Evolutionary conservation across 2,888 invertebrate genomes (phyloP), one percentile per base, ranked within the genome.

Genomic region (Encarsia formosa): DNA sequence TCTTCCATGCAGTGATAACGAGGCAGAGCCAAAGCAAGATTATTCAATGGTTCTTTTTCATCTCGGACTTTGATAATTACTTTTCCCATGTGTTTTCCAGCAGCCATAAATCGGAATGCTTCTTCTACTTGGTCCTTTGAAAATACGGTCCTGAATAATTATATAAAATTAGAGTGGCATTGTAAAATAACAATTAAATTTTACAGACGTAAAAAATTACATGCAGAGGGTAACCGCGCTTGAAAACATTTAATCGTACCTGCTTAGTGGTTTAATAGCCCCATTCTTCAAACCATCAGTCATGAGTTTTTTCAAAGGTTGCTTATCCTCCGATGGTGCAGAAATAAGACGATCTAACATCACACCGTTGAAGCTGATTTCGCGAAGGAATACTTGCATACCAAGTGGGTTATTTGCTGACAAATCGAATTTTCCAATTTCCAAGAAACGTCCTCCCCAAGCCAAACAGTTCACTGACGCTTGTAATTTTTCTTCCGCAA

Each of bases 401-500:
- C 79, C 80, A 13, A 85, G 63, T 11, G 81, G 69, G 59, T 74
- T 84, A 66, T 92, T 85, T 49, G 77, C 78, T 0, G 83, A 80
- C 5, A 91, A 75, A 73, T 93, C 91, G 65, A 84, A 87, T 74
- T 91, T 92, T 38, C 92, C 91, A 55, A 93, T 91, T 76, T 92
- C 91, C 42, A 91, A 71, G 73, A 92, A 92, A 51, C 84, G 77
- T 9, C 91, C 85, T 1, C 78, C 76, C 2, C 61, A 61, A 1
- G 78, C 81, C 9, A 86, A 69, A 59, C 85, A 86, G 3, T 83
- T 75, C 0, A 84, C 70, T 0, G 85, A 84, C 0, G 85, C 88
- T 65, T 82, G 80, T 1, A 96, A 78, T 73, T 96, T 96, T 39
- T 97, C 95, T 65, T 92, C 95, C 1, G 95, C 84, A 37, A 98